These are phyloP conservation scores for Aphelocoma coerulescens DNA, from an alignment of 2,113 vertebrate species.

Conservation along the genomic window DNA sequence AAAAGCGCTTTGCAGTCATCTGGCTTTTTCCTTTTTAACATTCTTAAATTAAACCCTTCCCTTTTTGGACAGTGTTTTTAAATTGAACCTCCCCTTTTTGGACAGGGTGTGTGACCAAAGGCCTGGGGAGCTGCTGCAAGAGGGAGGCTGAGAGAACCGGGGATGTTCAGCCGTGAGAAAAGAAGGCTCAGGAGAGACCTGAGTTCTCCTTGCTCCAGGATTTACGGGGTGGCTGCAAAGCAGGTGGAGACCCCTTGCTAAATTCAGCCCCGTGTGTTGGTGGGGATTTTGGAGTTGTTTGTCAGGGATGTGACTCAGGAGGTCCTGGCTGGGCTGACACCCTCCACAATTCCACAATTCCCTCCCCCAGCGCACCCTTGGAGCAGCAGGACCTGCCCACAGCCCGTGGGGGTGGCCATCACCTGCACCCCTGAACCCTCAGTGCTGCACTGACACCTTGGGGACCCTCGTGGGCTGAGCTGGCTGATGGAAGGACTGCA, in stretches of 20 bases:
- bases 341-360: accelerated
- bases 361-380: accelerated
- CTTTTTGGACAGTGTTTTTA: neutral
- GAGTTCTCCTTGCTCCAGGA: accelerated
- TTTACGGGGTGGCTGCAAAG: accelerated
- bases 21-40: neutral
- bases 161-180: accelerated
- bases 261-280: accelerated
- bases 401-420: accelerated
- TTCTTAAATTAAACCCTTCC: neutral
- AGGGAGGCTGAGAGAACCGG: neutral
- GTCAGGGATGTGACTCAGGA: neutral
- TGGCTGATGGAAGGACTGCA: neutral
- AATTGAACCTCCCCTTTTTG: neutral
- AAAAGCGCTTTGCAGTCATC: neutral
- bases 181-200: neutral
- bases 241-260: accelerated
- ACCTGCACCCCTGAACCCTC: accelerated
- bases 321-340: neutral
- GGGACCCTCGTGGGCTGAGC: neutral
- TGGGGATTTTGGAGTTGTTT: neutral
- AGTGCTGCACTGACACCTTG: accelerated
- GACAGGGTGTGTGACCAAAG: neutral
- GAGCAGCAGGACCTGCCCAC: neutral
- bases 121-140: neutral